phyloP scores from a whole-genome alignment of 2,888 invertebrate genomes.

The Athetis lepigone region DNA sequence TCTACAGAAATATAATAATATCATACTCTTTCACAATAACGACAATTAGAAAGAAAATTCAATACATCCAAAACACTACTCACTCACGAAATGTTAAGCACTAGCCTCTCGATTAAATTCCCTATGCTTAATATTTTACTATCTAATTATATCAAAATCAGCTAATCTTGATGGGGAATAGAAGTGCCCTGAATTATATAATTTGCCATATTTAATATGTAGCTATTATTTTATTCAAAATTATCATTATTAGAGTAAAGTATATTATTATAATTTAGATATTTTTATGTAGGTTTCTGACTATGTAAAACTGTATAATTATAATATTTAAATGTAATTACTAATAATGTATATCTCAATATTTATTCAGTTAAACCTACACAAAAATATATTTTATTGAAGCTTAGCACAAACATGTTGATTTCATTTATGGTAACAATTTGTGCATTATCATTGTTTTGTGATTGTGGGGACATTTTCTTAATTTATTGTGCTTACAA shows the following conservation, averaged over 20 bases:
- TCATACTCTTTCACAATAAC: conserved; percentile 68
- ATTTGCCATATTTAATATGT: conserved; percentile 54
- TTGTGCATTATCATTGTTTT: conserved; percentile 63
- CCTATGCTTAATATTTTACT: conserved; percentile 65
- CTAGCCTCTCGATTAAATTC: conserved; percentile 70
- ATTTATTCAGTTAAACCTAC: conserved; percentile 50
- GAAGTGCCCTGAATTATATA: conserved; percentile 66
- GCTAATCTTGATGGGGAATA: conserved; percentile 69
- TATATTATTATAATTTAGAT: conserved; percentile 29
- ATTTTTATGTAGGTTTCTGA: conserved; percentile 54
- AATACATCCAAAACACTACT: conserved; percentile 71
- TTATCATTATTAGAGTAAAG: conserved; percentile 28
- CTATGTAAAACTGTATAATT: conserved; percentile 25
- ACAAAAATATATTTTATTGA: conserved; percentile 60
- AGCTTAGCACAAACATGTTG: conserved; percentile 37
- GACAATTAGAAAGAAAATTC: conserved; percentile 67
- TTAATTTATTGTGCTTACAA: conserved; percentile 54
- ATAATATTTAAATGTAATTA: conserved; percentile 32
- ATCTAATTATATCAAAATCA: conserved; percentile 66
- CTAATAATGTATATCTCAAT: conserved; percentile 45
- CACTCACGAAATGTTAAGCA: conserved; percentile 69
- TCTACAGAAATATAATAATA: conserved; percentile 58
- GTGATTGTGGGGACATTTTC: conserved; percentile 48
- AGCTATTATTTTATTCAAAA: conserved; percentile 42
- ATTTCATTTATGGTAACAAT: conserved; percentile 39